A percentile compares a stretch with the other conserved stretches of the same genome.
phyloP scores from a whole-genome alignment of 2,113 vertebrate species.

The Oryzias curvinotus region DNA sequence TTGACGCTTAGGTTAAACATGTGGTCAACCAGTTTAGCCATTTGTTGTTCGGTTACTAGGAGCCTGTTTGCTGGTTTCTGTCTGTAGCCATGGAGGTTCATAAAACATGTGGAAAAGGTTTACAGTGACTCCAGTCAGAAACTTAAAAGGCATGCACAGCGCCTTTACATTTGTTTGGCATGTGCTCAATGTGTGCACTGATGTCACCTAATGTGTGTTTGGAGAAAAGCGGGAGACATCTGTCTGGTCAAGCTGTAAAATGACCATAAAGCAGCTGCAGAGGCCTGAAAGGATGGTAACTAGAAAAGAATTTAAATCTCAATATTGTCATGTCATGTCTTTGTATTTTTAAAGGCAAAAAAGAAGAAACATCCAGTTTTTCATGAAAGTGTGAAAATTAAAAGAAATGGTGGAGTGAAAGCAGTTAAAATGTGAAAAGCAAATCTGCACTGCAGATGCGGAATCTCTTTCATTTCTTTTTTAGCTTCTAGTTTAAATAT shows the following conservation, averaged over 20 bases:
- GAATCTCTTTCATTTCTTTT: no score
- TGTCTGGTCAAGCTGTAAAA: slow-evolving; percentile 6
- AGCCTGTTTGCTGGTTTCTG: slow-evolving; percentile 9
- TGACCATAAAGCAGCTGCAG: slow-evolving; percentile 11
- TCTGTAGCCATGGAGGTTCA: slow-evolving; percentile 36
- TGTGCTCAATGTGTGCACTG: slow-evolving; percentile 21
- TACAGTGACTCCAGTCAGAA: slow-evolving; percentile 14
- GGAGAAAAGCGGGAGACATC: slow-evolving; percentile 4
- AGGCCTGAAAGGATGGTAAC: not conserved
- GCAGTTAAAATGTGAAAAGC: no score
- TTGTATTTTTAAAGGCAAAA: no score
- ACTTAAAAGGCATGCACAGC: not conserved
- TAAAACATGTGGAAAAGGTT: slow-evolving; percentile 48
- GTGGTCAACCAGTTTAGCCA: not conserved
- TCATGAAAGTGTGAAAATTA: no score
- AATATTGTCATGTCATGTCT: no score
- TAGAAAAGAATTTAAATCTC: no score
- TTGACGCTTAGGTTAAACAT: no score
- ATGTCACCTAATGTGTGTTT: not conserved
- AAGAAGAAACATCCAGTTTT: no score
- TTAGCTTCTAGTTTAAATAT: no score
- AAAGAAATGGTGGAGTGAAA: no score
- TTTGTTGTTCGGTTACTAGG: not conserved
- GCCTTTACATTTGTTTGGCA: slow-evolving; percentile 30
- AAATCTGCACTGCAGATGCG: no score